Conservation (phyloP, 2,888 invertebrate species). For the Chesias legatella region DNA sequence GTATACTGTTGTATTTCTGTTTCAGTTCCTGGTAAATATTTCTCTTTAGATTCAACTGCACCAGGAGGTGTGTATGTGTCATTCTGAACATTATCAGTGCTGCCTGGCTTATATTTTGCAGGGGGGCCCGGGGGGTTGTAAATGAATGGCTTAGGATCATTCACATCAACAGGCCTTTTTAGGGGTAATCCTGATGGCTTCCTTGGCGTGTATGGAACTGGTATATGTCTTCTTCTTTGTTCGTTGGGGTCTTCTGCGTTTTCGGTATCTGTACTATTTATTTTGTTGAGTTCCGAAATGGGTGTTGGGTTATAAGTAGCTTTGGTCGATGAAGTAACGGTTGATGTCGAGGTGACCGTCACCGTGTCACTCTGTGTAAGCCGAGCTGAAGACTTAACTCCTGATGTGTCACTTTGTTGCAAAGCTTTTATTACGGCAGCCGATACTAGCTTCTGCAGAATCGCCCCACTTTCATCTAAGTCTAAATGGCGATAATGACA, state of each 20-base stretch:
- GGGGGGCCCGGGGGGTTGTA: conserved; percentile 56
- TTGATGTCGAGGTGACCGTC: conserved; percentile 32
- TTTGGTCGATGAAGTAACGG: conserved; percentile 58
- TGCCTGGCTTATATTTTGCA: conserved; percentile 63
- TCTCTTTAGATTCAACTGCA: conserved; percentile 54
- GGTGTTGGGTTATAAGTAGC: conserved; percentile 83
- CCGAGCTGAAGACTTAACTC: conserved; percentile 35
- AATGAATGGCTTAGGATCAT: conserved; percentile 64
- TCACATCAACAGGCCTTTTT: conserved; percentile 56
- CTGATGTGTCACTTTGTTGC: conserved; percentile 63
- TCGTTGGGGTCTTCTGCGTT: conserved; percentile 53
- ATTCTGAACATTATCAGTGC: conserved; percentile 48
- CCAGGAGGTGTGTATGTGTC: conserved; percentile 71
- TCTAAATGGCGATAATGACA: conserved; percentile 94
- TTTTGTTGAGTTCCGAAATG: conserved; percentile 81
- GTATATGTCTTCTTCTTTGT: conserved; percentile 69
- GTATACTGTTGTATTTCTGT: conserved; percentile 60
- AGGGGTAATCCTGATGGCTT: conserved; percentile 62
- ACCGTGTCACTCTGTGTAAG: conserved; percentile 17
- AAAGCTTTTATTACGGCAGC: conserved; percentile 83
- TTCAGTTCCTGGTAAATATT: conserved; percentile 66
- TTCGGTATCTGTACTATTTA: conserved; percentile 51
- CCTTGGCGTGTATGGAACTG: conserved; percentile 75
- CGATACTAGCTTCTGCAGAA: conserved; percentile 80
- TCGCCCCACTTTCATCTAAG: conserved; percentile 82